A percentile compares a stretch with the other conserved stretches of the same genome.
Conservation (phyloP, 1,140 invertebrate genomes). For the Heliconius congener region DNA sequence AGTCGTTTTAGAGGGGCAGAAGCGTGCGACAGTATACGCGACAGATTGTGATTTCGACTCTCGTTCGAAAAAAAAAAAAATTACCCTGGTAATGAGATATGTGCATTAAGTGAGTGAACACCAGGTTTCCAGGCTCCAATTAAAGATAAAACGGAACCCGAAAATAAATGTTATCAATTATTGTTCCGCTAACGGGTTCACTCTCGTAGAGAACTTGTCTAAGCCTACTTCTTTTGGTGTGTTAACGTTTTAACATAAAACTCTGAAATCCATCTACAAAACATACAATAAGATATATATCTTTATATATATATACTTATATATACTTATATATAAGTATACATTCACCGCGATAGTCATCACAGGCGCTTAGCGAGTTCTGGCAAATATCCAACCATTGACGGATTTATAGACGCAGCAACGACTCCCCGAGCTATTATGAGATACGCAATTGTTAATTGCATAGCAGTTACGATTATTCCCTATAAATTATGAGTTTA, state of each 20-base stretch:
- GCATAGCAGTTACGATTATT: slow-evolving; percentile 17
- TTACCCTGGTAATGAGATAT: not conserved
- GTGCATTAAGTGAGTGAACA: not conserved
- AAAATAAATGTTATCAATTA: too few species aligned
- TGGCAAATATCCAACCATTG: slow-evolving; percentile 33
- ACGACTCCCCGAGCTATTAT: slow-evolving; percentile 32
- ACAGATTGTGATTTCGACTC: too few species aligned
- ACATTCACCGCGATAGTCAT: not conserved
- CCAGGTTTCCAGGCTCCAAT: not conserved
- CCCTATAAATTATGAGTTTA: slow-evolving; percentile 1
- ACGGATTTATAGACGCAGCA: slow-evolving; percentile 38
- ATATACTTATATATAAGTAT: not conserved
- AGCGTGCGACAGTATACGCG: too few species aligned
- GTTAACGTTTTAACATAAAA: too few species aligned
- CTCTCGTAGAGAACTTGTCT: too few species aligned
- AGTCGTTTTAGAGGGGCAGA: too few species aligned
- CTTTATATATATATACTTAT: too few species aligned
- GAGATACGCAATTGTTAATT: slow-evolving; percentile 35
- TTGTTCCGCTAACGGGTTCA: too few species aligned
- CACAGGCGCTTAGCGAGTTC: slow-evolving; percentile 30
- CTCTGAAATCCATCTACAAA: too few species aligned
- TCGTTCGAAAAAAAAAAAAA: too few species aligned
- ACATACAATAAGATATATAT: too few species aligned
- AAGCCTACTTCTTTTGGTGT: too few species aligned
- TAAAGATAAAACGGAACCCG: not conserved